Percentiles rank a stretch among this genome's conserved stretches.
Evolutionary conservation across 2,797 vertebrate species (phyloP).

Genomic region (Benthosema pterotum): DNA sequence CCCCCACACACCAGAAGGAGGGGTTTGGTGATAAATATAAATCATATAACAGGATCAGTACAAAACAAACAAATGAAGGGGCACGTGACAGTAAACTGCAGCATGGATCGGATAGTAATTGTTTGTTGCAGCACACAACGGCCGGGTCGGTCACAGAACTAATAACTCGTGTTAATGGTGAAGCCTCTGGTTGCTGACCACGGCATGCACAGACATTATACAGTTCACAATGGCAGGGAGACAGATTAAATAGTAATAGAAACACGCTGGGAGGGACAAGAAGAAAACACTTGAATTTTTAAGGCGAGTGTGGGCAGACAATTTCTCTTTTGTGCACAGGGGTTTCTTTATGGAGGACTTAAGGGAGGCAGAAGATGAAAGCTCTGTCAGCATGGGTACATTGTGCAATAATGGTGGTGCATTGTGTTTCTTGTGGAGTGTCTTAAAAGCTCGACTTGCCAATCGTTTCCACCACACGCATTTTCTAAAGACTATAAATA

Average conservation of each 20-base stretch:
- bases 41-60: constrained; percentile 10
- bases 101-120: not conserved
- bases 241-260: not conserved
- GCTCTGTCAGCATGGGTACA: no score
- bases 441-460: no score
- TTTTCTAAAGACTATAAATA: no score
- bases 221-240: not conserved
- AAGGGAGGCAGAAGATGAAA: no score
- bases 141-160: constrained; percentile 20
- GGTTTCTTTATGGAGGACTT: no score
- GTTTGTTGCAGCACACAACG: not conserved
- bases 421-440: no score
- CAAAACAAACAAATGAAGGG: constrained; percentile 9
- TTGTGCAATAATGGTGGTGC: no score
- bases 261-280: no score
- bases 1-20: not conserved
- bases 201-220: not conserved
- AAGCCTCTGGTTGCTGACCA: constrained; percentile 7
- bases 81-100: constrained; percentile 18
- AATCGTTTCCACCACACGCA: no score
- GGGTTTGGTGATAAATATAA: constrained; percentile 40
- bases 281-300: no score
- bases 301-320: no score
- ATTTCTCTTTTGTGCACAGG: no score
- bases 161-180: constrained; percentile 43